Base-by-base conservation (phyloP, 2,888 invertebrate genomes). In the Tubulanus polymorphus region DNA sequence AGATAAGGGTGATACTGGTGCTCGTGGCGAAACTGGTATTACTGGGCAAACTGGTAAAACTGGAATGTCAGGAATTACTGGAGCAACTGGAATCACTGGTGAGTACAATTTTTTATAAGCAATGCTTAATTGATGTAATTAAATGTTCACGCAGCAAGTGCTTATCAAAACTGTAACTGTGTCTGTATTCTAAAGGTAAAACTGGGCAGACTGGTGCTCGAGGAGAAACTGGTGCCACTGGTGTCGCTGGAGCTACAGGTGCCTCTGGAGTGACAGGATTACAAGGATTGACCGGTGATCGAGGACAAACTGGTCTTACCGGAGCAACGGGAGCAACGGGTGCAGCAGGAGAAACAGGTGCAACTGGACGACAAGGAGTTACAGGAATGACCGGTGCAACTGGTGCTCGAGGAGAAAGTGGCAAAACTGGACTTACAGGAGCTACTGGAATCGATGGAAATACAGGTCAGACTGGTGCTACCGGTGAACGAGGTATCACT, bases 191-290 rank as follows among this genome's bases (percentile, higher is more conserved):
- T n/a, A n/a, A n/a, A n/a, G n/a, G n/a, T n/a, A n/a, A n/a, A n/a
- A n/a, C n/a, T n/a, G 2, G 48, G 27, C 10, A 48, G 10, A 48
- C 3, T n/a, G 48, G 48, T 20, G 48, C 23, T n/a, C 6, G 27
- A 48, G 23, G 6, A 23, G 6, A 48, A 3, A n/a, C 27, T 20
- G 37, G 48, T 25, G 35, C 30, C 23, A 54, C 54, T 41, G 64
- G 64, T 29, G 37, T 20, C 20, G 52, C 59, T 18, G 64, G 64
- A 45, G 37, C 56, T 18, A 50, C 46, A 29, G 63, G 62, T 46
- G 23, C 23, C 27, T 15, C 47, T 2, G 49, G 10, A 2, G 32
- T n/a, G 20, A 32, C 23, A 45, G 51, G 51, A 26, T 32, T 37
- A 10, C 15, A 10, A 6, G 51, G 51, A 8, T 32, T 18, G 18